Percentiles rank a stretch among this genome's conserved stretches.
Conservation (phyloP, 2,797 vertebrate species). For the Nannoperca australis region DNA sequence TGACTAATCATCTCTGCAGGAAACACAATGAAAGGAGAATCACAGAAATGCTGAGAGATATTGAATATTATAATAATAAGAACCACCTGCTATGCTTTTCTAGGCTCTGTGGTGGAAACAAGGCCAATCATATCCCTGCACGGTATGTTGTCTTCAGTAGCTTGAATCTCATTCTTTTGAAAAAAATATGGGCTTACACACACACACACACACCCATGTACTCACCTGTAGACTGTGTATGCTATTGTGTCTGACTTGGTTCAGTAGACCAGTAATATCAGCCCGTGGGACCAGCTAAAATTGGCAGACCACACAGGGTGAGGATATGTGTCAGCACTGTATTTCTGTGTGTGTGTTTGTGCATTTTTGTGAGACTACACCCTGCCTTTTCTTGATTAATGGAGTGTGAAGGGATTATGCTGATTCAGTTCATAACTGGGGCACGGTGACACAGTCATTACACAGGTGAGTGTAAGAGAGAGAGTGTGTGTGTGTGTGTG, state of each 20-base stretch:
- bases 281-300: conserved; percentile 59
- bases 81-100: conserved; percentile 52
- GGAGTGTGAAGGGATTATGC: conserved; percentile 84
- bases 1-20: conserved; percentile 59
- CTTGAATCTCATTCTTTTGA: conserved; percentile 27
- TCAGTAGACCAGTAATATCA: conserved; percentile 66
- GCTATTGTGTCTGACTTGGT: conserved; percentile 55
- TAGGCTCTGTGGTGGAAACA: conserved; percentile 31
- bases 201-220: not conserved
- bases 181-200: not conserved
- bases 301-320: conserved; percentile 72
- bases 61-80: conserved; percentile 54
- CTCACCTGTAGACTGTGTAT: conserved; percentile 52
- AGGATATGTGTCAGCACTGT: conserved; percentile 66
- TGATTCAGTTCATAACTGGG: conserved; percentile 84
- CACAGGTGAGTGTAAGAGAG: conserved; percentile 75
- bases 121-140: conserved; percentile 45
- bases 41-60: conserved; percentile 51
- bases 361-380: conserved; percentile 66
- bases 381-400: conserved; percentile 81
- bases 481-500: conserved; percentile 44
- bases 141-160: conserved; percentile 24
- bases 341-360: conserved; percentile 40
- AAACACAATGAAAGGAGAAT: conserved; percentile 42
- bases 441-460: conserved; percentile 77